phyloP scores from a whole-genome alignment of 2,113 vertebrate species.

The Steatornis caripensis region DNA sequence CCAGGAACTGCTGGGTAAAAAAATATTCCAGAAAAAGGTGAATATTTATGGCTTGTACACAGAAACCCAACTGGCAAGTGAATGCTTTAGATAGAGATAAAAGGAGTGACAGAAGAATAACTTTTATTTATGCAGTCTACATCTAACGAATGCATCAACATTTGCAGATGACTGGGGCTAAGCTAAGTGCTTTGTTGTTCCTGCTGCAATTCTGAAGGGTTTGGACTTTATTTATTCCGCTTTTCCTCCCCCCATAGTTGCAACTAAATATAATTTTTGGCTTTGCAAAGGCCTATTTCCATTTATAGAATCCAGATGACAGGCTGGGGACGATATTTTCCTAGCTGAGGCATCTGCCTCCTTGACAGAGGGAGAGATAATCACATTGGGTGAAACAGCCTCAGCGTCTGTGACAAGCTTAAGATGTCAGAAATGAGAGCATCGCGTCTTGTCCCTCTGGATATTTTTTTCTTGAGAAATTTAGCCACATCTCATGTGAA shows the following conservation, averaged over 20 bases:
- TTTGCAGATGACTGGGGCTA: neutral
- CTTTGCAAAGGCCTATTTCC: conserved; percentile 28
- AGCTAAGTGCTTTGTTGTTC: neutral
- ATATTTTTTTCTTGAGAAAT: neutral
- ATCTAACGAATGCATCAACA: neutral
- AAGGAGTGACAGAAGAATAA: conserved; percentile 14
- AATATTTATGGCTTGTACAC: conserved; percentile 5
- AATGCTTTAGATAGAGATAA: conserved; percentile 22
- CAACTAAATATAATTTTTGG: conserved; percentile 35
- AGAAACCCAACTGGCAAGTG: neutral
- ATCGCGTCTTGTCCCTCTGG: neutral
- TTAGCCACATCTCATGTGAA: neutral
- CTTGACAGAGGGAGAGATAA: conserved; percentile 37
- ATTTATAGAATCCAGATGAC: conserved; percentile 58
- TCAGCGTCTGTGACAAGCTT: neutral
- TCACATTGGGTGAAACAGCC: conserved; percentile 8
- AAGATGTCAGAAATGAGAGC: conserved; percentile 5
- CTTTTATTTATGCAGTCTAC: neutral
- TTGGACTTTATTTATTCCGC: neutral
- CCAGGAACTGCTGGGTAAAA: neutral
- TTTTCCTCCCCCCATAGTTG: neutral
- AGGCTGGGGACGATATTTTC: conserved; percentile 25
- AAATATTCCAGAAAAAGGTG: neutral
- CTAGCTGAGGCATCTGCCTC: conserved; percentile 45
- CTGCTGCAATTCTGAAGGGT: neutral